phyloP scores from a whole-genome alignment of 1,140 invertebrate species.

The Drosophila grimshawi region DNA sequence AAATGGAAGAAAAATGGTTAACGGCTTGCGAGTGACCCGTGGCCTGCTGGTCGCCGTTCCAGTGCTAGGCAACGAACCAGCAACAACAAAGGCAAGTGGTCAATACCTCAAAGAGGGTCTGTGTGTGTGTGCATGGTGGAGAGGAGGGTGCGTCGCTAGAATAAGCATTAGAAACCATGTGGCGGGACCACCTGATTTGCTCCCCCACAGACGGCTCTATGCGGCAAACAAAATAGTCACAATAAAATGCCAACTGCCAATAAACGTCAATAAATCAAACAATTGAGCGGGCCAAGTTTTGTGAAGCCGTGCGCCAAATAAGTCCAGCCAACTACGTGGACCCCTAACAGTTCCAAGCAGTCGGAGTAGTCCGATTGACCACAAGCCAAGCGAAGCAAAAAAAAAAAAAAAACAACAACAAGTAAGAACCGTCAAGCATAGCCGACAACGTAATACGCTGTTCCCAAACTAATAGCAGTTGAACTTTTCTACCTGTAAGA shows the following conservation, averaged over 20 bases:
- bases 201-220: neutral
- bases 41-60: conserved; percentile 10
- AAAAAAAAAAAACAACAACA: no score
- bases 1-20: conserved; percentile 49
- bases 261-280: conserved; percentile 79
- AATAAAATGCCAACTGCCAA: conserved; percentile 82
- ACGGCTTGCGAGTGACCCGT: conserved; percentile 35
- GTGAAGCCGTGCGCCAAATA: conserved; percentile 66
- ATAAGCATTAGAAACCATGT: conserved; percentile 14
- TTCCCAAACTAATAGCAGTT: no score
- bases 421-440: no score
- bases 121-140: neutral
- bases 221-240: conserved; percentile 56
- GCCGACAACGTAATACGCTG: no score
- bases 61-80: conserved; percentile 7
- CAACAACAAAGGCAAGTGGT: conserved; percentile 16
- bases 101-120: neutral
- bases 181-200: conserved; percentile 24
- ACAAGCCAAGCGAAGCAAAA: conserved; percentile 1
- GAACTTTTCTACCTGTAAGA: no score
- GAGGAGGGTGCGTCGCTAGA: neutral
- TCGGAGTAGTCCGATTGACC: neutral
- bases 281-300: conserved; percentile 71
- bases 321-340: conserved; percentile 41
- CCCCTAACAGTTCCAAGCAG: conserved; percentile 15